Evolutionary conservation across 2,888 invertebrate species (phyloP).

Genomic region (Melolontha melolontha): DNA sequence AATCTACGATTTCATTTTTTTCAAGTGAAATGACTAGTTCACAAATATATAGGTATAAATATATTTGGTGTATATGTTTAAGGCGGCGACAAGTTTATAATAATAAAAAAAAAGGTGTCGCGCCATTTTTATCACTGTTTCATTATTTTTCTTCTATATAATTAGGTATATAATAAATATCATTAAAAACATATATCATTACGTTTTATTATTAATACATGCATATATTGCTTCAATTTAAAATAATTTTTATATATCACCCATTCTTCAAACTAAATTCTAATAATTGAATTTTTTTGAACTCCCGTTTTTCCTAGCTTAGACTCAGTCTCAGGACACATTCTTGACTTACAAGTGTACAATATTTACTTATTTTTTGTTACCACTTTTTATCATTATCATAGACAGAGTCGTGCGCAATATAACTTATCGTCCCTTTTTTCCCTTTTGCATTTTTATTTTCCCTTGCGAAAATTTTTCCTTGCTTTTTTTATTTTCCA

Average conservation of each 20-base stretch:
- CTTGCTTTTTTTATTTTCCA: slow-evolving; percentile 10
- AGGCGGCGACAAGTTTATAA: slow-evolving; percentile 58
- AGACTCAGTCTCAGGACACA: slow-evolving; percentile 39
- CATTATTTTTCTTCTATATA: slow-evolving; percentile 27
- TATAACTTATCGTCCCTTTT: slow-evolving; percentile 6
- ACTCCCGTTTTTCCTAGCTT: slow-evolving; percentile 44
- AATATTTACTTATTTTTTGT: slow-evolving; percentile 1
- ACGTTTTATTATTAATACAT: slow-evolving; percentile 52
- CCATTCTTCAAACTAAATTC: slow-evolving; percentile 46
- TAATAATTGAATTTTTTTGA: slow-evolving; percentile 51
- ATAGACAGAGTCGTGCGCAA: slow-evolving; percentile 32
- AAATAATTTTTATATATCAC: slow-evolving; percentile 50
- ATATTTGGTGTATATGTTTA: slow-evolving; percentile 60
- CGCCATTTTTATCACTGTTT: slow-evolving; percentile 44
- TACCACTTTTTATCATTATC: slow-evolving; percentile 19
- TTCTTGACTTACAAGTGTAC: slow-evolving; percentile 19
- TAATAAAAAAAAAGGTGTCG: slow-evolving; percentile 26
- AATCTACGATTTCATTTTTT: slow-evolving; percentile 22
- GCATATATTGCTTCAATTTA: slow-evolving; percentile 55
- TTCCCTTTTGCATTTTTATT: neutral
- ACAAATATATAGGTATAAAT: slow-evolving; percentile 52
- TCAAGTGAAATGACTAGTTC: slow-evolving; percentile 44
- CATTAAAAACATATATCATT: slow-evolving; percentile 52
- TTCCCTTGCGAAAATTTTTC: neutral
- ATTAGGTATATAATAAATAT: slow-evolving; percentile 49